Percentiles rank a stretch among this genome's conserved stretches.
Conservation (phyloP, 2,888 invertebrate genomes). For the Physocephala rufipes region DNA sequence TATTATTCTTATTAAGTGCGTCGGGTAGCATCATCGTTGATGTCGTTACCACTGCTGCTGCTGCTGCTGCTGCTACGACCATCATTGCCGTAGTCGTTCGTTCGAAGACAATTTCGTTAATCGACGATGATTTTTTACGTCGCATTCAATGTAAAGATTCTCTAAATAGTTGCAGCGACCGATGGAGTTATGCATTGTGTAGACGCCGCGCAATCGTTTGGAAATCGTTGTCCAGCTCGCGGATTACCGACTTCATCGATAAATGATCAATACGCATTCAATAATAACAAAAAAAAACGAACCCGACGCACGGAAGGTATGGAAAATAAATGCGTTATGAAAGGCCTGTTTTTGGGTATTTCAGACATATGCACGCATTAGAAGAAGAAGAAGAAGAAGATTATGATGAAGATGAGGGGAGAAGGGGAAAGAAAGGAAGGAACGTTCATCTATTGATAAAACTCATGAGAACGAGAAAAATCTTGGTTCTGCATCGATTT, state of each 20-base stretch:
- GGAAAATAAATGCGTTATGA: neutral
- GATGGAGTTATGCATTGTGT: constrained; percentile 7
- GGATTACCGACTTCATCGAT: constrained; percentile 10
- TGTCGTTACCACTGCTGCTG: constrained; percentile 28
- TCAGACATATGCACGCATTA: too few relatives aligned
- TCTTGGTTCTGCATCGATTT: too few relatives aligned
- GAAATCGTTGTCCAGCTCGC: constrained; percentile 6
- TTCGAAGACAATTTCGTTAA: constrained; percentile 38
- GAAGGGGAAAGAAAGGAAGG: too few relatives aligned
- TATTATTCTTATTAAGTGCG: constrained; percentile 51
- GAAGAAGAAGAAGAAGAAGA: too few relatives aligned
- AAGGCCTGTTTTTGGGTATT: too few relatives aligned
- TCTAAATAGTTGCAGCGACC: constrained; percentile 21
- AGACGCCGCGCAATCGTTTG: neutral
- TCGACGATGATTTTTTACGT: constrained; percentile 44
- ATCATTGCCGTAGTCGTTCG: constrained; percentile 38
- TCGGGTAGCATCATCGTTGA: constrained; percentile 9
- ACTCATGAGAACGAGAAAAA: too few relatives aligned
- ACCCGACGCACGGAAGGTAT: neutral
- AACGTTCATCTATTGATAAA: too few relatives aligned
- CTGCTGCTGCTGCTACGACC: constrained; percentile 29
- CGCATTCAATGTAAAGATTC: constrained; percentile 22
- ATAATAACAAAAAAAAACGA: neutral
- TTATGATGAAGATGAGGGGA: too few relatives aligned
- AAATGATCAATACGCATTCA: neutral